A percentile compares a stretch with the other conserved stretches of the same genome.
Evolutionary conservation across 2,113 vertebrate species (phyloP).

Genomic region (Sclerurus mexicanus): DNA sequence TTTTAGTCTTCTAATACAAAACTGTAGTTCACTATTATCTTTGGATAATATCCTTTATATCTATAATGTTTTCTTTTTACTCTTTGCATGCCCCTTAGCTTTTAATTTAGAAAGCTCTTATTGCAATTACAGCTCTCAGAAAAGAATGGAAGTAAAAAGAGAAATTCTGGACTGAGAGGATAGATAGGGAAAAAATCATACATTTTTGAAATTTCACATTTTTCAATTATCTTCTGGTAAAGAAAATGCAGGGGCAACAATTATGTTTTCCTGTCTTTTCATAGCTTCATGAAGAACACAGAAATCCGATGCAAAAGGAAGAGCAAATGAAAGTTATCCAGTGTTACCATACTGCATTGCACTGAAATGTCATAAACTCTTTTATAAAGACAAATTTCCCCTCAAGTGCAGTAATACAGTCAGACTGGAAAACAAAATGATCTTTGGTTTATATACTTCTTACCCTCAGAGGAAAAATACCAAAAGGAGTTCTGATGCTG

Average conservation of each 20-base stretch:
- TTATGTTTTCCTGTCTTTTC: background rate
- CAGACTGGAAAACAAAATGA: constrained; percentile 46
- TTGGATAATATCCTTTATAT: background rate
- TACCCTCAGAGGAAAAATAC: constrained; percentile 56
- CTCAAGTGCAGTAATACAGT: constrained; percentile 58
- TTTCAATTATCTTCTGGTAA: background rate
- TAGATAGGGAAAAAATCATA: background rate
- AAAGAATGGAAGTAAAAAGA: background rate
- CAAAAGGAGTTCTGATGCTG: constrained; percentile 39
- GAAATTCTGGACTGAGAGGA: background rate
- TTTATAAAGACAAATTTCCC: constrained; percentile 64
- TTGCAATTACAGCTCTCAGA: background rate
- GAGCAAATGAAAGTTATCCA: constrained; percentile 35
- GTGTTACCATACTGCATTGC: constrained; percentile 13
- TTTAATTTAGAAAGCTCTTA: background rate
- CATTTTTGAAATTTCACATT: background rate
- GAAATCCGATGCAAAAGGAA: constrained; percentile 30
- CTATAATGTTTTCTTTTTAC: background rate
- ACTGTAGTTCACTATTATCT: background rate
- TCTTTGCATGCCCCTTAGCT: background rate
- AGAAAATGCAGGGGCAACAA: background rate
- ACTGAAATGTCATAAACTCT: constrained; percentile 52
- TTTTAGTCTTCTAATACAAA: background rate
- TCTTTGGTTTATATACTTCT: constrained; percentile 57
- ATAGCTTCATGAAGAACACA: background rate